Evolutionary conservation across 2,888 invertebrate species (phyloP), one percentile per base, ranked within the genome.

Genomic region (Cancer borealis): DNA sequence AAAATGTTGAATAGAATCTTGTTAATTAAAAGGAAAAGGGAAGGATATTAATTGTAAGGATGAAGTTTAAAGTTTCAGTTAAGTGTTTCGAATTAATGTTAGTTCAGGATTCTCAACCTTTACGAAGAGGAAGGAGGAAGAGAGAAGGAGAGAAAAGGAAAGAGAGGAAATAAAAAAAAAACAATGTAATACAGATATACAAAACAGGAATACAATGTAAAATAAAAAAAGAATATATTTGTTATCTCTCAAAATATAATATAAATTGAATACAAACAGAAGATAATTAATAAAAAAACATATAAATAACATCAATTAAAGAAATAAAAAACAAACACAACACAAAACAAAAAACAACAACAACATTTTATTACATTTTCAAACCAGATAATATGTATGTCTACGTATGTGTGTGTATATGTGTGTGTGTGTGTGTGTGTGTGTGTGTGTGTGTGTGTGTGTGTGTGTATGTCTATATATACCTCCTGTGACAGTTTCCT

Each of bases 371-470:
- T 2, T 39, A 39, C 39, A 39, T 39, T 39, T 39, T 39, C 39
- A 39, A 39, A 39, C 39, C 39, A 39, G 39, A 39, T 39, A 39
- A 39, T 39, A 39, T 39, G 39, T 39, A 39, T 39, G 39, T 47
- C 46, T 4, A 26, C 4, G 89, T 47, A 10, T 47, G n/a, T 8
- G 46, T 46, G 89, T 89, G 14, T 88, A 21, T 89, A 10, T 54
- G 54, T 79, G 30, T 30, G 79, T 30, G 66, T 79, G 79, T 79
- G 30, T 79, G 46, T 30, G 46, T 46, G 49, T 49, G 54, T 90
- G 49, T 90, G 54, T 54, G 89, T 54, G 89, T 49, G 89, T 89
- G 89, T 46, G 47, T 47, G 89, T 46, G 49, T 89, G 47, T 46
- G 89, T 47, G 89, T 89, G n/a, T 49, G 89, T 89, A 17, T 26